Conservation (phyloP, 2,113 vertebrate species). For the Oreochromis niloticus region DNA sequence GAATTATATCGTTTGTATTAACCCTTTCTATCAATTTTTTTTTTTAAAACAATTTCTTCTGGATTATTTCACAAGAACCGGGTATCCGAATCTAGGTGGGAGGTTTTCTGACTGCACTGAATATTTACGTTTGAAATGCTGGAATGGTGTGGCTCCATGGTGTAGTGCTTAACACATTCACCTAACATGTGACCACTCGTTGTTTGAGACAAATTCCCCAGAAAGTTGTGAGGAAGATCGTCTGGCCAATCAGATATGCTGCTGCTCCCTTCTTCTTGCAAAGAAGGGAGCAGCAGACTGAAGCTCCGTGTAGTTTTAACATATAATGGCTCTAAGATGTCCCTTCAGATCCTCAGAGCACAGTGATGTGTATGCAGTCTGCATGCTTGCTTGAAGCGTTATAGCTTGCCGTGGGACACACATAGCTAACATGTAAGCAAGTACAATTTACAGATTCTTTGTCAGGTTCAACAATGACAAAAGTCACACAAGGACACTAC, state of each 20-base stretch:
- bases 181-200: fast-evolving
- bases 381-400: background rate
- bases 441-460: background rate
- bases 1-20: background rate
- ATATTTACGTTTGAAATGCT: background rate
- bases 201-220: background rate
- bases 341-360: background rate
- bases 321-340: background rate
- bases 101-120: background rate
- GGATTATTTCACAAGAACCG: fast-evolving
- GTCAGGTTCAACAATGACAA: fast-evolving
- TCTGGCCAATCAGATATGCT: background rate
- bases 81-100: background rate
- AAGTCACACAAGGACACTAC: background rate
- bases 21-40: background rate
- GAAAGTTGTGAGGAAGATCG: background rate
- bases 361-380: background rate
- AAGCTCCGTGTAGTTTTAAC: background rate
- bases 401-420: background rate
- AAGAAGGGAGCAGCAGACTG: background rate
- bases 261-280: background rate
- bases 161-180: background rate
- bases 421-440: background rate
- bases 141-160: background rate
- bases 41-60: background rate